Percentiles rank a stretch among this genome's conserved stretches.
Conservation (phyloP, 2,797 vertebrate species). For the Neosilurus hyrtlii region DNA sequence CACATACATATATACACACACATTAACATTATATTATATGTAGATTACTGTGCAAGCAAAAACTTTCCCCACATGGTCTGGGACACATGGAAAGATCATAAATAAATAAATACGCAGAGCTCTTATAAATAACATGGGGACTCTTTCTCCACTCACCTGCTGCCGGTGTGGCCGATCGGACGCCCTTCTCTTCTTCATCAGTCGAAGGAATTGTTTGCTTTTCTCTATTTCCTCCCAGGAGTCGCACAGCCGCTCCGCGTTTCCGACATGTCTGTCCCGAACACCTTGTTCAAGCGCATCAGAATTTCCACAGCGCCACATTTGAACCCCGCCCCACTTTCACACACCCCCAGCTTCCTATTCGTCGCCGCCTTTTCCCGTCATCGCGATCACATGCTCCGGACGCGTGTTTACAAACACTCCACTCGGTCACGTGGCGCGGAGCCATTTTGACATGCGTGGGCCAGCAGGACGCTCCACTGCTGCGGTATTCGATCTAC, state of each 20-base stretch:
- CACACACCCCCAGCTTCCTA: slow-evolving; percentile 74
- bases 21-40: not conserved
- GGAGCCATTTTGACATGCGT: slow-evolving; percentile 41
- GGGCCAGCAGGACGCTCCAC: no score
- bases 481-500: no score
- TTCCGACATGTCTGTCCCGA: slow-evolving; percentile 34
- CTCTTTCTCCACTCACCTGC: slow-evolving; percentile 44
- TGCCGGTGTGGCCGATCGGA: no score
- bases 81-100: not conserved
- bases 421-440: slow-evolving; percentile 56
- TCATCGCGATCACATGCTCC: slow-evolving; percentile 68
- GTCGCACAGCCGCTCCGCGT: not conserved
- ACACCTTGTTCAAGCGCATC: slow-evolving; percentile 50
- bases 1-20: not conserved
- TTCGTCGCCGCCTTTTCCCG: slow-evolving; percentile 63
- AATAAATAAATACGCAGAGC: not conserved
- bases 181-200: no score
- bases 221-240: no score
- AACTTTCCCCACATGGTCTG: not conserved
- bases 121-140: not conserved
- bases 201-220: not conserved
- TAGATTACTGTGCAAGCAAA: not conserved
- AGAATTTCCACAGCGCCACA: slow-evolving; percentile 72
- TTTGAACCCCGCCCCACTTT: slow-evolving; percentile 63
- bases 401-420: slow-evolving; percentile 82